Conservation (phyloP, 2,113 vertebrate species). For the Antechinus stuartii region DNA sequence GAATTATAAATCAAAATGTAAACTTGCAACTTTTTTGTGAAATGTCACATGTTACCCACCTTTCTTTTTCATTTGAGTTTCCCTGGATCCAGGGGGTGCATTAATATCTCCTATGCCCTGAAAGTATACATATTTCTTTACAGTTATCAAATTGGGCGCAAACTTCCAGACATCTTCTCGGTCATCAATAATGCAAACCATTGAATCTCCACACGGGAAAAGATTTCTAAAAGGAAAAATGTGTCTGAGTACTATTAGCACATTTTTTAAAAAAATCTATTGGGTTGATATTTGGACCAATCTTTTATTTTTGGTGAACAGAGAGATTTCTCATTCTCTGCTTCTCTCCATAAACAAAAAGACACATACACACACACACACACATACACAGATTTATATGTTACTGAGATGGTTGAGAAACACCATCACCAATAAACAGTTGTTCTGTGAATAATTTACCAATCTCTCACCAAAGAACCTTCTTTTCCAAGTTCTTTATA, state of each 20-base stretch:
- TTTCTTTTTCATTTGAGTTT: conserved; percentile 89
- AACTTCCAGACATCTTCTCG: conserved; percentile 99
- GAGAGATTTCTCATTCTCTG: neutral
- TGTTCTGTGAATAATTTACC: neutral
- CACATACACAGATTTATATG: neutral
- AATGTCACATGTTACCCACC: conserved; percentile 78
- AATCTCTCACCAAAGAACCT: neutral
- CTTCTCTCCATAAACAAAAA: neutral
- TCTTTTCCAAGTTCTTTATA: neutral
- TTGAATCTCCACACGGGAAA: conserved; percentile 97
- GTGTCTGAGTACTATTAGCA: neutral
- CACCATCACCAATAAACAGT: neutral
- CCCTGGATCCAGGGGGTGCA: conserved; percentile 92
- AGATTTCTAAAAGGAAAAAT: conserved; percentile 89
- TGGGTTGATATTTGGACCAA: neutral
- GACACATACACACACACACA: neutral
- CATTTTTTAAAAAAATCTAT: neutral
- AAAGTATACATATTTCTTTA: conserved; percentile 99
- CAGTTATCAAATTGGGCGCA: conserved; percentile 97
- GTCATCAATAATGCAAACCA: conserved; percentile 99
- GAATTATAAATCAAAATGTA: neutral
- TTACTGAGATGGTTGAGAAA: neutral
- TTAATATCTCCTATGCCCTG: conserved; percentile 97
- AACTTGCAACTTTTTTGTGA: neutral
- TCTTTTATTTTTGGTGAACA: neutral